Evolutionary conservation across 2,888 invertebrate genomes (phyloP).

Genomic region (Aradus depressus): DNA sequence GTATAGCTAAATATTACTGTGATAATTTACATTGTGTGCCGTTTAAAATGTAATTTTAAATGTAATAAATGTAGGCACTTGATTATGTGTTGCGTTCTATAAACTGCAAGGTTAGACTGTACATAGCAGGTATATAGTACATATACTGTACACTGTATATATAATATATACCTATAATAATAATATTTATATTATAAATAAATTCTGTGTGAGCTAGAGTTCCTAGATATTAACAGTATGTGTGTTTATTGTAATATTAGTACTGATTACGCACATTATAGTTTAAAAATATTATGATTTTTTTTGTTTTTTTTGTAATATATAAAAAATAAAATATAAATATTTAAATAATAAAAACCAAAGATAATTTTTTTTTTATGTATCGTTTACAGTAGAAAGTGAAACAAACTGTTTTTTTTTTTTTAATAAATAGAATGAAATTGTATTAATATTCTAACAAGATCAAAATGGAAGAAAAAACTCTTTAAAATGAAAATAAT

Average conservation of each 20-base stretch:
- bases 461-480: constrained; percentile 24
- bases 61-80: constrained; percentile 19
- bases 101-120: constrained; percentile 27
- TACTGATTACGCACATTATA: constrained; percentile 28
- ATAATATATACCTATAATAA: constrained; percentile 9
- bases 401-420: constrained; percentile 14
- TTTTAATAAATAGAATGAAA: constrained; percentile 15
- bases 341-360: constrained; percentile 20
- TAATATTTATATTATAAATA: constrained; percentile 7
- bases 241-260: constrained; percentile 28
- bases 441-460: constrained; percentile 13
- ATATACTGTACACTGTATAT: too few species aligned
- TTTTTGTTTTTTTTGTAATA: constrained; percentile 28
- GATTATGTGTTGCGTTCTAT: constrained; percentile 26
- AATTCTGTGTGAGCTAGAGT: constrained; percentile 29
- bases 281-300: constrained; percentile 14
- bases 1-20: constrained; percentile 28
- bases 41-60: constrained; percentile 17
- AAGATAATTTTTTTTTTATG: too few species aligned
- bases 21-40: constrained; percentile 26
- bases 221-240: constrained; percentile 27
- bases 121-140: constrained; percentile 18
- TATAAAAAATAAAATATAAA: constrained; percentile 19
- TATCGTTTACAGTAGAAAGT: too few species aligned
- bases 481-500: constrained; percentile 24